Base-by-base conservation (phyloP, 2,797 vertebrate species). In the Pseudochromis fuscus region DNA sequence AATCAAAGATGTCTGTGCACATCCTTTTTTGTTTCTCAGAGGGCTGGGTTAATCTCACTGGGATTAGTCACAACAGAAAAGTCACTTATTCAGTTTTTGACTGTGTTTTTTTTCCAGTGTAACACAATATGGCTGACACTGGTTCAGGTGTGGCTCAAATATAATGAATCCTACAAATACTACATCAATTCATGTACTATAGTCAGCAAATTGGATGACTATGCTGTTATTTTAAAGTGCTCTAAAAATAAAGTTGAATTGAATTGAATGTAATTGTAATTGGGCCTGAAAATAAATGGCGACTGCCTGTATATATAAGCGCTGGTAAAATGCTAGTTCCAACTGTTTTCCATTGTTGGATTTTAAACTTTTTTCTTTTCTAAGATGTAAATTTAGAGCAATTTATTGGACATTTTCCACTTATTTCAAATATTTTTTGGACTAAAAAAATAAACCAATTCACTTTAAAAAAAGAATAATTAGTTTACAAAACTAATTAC, bases 1-100 rank as follows among this genome's bases (percentile, higher is more conserved):
- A 78, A 80, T 82, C 78, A 79, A 8, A 61, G 19, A 66, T 28
- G 15, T 64, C 68, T 28, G 37, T 61, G 63, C 30, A 58, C 57
- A 68, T 77, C 77, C 46, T 57, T 45, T 61, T 19, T 21, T 38
- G 25, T 59, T 55, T 69, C 48, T 64, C 40, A 19, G 56, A 7
- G 53, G 15, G 15, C 3, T 58, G 2, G 7, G 50, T 44, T 9
- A 30, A 38, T 30, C 21, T 65, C n/a, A 7, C 24, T 13, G 13
- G 7, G 49, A 33, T 59, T 49, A 28, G 24, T 75, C 24, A 19
- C 5, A 8, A 6, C 3, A 28, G 7, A 63, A 25, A 11, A 30
- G 3, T 61, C 50, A 24, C 28, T 24, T 1, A 33, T 37, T 49
- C 4, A 58, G 2, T 55, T 53, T 45, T n/a, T 55, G 15, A 30